Percentiles rank a stretch among this genome's conserved stretches.
phyloP scores from a whole-genome alignment of 2,888 invertebrate genomes.

The Lottia gigantea region DNA sequence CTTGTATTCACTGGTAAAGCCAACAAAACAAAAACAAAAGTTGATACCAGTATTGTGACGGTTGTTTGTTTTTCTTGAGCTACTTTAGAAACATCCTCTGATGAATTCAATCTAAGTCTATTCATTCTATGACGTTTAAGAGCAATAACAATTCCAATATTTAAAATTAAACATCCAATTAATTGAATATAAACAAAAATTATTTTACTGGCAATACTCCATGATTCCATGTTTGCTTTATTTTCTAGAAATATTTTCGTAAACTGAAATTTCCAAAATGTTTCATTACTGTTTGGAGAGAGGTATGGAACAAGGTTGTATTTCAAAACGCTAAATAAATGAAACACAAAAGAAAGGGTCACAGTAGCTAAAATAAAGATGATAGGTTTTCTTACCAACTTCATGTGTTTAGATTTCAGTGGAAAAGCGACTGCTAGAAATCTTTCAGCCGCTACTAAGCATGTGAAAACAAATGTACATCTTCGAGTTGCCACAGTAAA shows the following conservation, averaged over 20 bases:
- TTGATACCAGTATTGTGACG: constrained; percentile 14
- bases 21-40: constrained; percentile 14
- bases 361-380: neutral
- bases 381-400: neutral
- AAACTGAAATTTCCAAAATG: neutral
- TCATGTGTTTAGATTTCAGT: neutral
- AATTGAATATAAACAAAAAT: constrained; percentile 14
- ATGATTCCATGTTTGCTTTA: neutral
- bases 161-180: constrained; percentile 6
- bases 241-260: constrained; percentile 4
- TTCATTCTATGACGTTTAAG: neutral
- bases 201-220: constrained; percentile 5
- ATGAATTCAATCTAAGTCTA: neutral
- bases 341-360: neutral
- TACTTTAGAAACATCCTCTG: neutral
- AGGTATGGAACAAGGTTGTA: neutral
- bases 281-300: neutral
- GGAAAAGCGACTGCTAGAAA: neutral
- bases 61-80: constrained; percentile 7
- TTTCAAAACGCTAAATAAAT: constrained; percentile 7
- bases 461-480: constrained; percentile 10
- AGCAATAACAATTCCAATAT: constrained; percentile 2
- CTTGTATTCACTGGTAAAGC: constrained; percentile 10
- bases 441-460: constrained; percentile 15
- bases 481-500: constrained; percentile 1